Evolutionary conservation across 2,888 invertebrate genomes (phyloP).

Genomic region (Xestia sexstrigata): DNA sequence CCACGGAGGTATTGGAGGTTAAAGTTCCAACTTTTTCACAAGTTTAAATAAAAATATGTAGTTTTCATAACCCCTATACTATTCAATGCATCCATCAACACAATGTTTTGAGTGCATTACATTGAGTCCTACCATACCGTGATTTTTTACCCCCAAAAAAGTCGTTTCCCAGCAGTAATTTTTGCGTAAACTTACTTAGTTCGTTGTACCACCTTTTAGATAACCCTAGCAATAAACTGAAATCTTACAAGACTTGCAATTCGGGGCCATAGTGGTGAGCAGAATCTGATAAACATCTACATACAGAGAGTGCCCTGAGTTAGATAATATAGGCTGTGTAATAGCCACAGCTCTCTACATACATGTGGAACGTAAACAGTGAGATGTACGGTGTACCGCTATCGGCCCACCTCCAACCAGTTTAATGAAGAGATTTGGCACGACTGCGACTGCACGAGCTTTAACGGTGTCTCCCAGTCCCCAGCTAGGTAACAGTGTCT

Average conservation of each 20-base stretch:
- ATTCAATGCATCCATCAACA: too few species aligned
- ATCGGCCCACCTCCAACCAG: constrained; percentile 80
- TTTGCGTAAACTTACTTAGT: not conserved
- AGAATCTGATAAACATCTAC: constrained; percentile 59
- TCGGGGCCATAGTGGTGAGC: constrained; percentile 56
- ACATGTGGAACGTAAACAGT: constrained; percentile 67
- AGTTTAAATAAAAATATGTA: too few species aligned
- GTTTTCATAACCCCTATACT: not conserved
- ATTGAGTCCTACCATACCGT: not conserved
- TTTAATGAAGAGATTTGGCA: constrained; percentile 90
- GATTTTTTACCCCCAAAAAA: not conserved
- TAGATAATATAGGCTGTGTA: constrained; percentile 54
- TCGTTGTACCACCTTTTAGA: constrained; percentile 6
- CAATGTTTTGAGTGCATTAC: not conserved
- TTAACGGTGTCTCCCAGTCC: constrained; percentile 79
- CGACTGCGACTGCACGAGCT: constrained; percentile 85
- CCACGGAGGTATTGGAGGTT: too few species aligned
- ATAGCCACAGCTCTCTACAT: constrained; percentile 27
- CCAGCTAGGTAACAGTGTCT: constrained; percentile 76
- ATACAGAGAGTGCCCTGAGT: constrained; percentile 43
- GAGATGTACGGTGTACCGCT: constrained; percentile 83
- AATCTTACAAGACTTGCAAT: constrained; percentile 49
- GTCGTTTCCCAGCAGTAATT: not conserved
- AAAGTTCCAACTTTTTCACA: too few species aligned
- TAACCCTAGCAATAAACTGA: constrained; percentile 45